These are phyloP conservation scores for Archips crataeganus DNA, from an alignment of 2,888 invertebrate genomes.

Conservation along the genomic window DNA sequence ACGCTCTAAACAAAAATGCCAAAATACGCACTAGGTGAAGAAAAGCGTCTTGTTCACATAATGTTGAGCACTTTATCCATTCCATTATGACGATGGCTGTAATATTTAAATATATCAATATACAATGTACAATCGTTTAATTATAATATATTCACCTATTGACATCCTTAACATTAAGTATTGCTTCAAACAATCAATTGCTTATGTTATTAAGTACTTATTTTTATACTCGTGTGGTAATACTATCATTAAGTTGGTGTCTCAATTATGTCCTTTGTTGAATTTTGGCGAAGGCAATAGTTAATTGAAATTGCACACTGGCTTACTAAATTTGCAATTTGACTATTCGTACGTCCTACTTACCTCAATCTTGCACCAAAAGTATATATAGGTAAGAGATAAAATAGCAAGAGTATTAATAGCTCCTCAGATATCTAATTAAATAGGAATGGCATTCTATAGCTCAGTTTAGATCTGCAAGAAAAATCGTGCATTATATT, in stretches of 20 bases:
- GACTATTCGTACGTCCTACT: not conserved
- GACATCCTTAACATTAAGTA: not conserved
- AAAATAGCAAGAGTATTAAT: not conserved
- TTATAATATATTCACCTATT: not conserved
- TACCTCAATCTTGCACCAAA: not conserved
- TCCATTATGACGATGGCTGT: too few relatives aligned
- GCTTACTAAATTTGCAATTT: slow-evolving; percentile 15
- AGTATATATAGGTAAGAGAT: not conserved
- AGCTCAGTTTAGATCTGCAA: too few relatives aligned
- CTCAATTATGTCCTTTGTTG: slow-evolving; percentile 18
- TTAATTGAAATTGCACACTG: not conserved
- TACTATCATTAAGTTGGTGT: not conserved
- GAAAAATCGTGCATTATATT: too few relatives aligned
- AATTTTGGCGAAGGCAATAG: slow-evolving; percentile 14
- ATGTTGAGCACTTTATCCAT: too few relatives aligned
- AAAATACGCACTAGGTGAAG: too few relatives aligned
- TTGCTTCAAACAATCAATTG: slow-evolving; percentile 7
- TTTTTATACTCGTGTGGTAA: not conserved
- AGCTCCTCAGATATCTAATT: too few relatives aligned
- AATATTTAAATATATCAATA: too few relatives aligned
- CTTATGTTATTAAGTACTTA: not conserved
- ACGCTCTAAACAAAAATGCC: too few relatives aligned
- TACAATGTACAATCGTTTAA: not conserved
- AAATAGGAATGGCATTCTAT: too few relatives aligned
- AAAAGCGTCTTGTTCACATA: too few relatives aligned